Percentiles rank a stretch among this genome's conserved stretches.
Conservation (phyloP, 1,140 invertebrate genomes). For the Ectropis grisescens region DNA sequence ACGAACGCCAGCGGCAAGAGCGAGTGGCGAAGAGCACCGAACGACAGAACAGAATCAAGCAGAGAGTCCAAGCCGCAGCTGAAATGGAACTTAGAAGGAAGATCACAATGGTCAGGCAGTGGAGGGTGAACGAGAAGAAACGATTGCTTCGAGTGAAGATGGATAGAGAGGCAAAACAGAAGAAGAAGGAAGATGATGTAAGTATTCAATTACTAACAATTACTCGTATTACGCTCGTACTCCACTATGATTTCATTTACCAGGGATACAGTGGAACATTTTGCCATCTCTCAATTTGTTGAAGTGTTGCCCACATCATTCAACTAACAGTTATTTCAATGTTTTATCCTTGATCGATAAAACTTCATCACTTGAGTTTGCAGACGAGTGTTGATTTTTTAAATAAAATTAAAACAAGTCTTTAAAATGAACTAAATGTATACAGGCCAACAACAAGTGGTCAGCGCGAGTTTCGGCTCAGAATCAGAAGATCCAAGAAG, state of each 20-base stretch:
- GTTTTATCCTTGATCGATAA: too few species aligned
- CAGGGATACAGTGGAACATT: too few species aligned
- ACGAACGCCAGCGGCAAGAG: slow-evolving; percentile 46
- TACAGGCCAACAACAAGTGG: slow-evolving; percentile 54
- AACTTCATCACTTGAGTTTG: too few species aligned
- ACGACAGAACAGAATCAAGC: slow-evolving; percentile 50
- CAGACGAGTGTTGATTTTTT: too few species aligned
- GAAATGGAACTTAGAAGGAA: slow-evolving; percentile 55
- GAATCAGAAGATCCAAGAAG: slow-evolving; percentile 48
- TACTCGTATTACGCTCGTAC: neutral
- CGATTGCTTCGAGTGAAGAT: slow-evolving; percentile 37
- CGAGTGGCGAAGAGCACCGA: slow-evolving; percentile 32
- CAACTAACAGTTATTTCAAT: too few species aligned
- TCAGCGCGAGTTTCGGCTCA: slow-evolving; percentile 35
- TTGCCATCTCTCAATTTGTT: too few species aligned
- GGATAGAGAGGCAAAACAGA: slow-evolving; percentile 37
- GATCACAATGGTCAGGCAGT: slow-evolving; percentile 55
- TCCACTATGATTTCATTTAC: too few species aligned
- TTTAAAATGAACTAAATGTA: too few species aligned
- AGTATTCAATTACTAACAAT: slow-evolving; percentile 1
- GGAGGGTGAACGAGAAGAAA: slow-evolving; percentile 52
- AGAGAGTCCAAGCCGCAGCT: slow-evolving; percentile 48
- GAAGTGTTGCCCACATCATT: too few species aligned
- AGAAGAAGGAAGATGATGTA: slow-evolving; percentile 37
- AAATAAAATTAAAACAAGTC: too few species aligned